A percentile compares a stretch with the other conserved stretches of the same genome.
These are phyloP conservation scores for Cisticola juncidis DNA, from an alignment of 2,113 vertebrate genomes.

Conservation along the genomic window DNA sequence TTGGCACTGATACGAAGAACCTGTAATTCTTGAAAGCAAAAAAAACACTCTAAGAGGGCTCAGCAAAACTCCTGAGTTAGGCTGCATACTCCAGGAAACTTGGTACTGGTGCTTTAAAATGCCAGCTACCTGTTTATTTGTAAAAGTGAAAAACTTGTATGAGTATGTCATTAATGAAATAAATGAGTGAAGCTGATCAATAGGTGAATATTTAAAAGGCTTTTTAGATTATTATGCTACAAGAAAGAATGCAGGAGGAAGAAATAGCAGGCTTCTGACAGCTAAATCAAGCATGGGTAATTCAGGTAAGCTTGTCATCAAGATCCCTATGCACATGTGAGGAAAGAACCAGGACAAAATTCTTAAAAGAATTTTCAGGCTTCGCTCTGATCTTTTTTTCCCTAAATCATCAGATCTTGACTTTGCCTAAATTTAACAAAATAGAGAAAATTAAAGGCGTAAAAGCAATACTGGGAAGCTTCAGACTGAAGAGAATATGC, in stretches of 20 bases:
- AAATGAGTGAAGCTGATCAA: slow-evolving; percentile 27
- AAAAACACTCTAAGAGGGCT: not conserved
- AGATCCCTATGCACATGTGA: not conserved
- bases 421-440: not conserved
- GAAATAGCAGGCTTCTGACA: slow-evolving; percentile 1
- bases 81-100: not conserved
- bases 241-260: slow-evolving; percentile 3
- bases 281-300: not conserved
- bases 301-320: not conserved
- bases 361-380: not conserved
- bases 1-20: not conserved
- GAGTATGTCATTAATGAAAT: not conserved
- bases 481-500: not conserved
- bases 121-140: not conserved
- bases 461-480: not conserved
- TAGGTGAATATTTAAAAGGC: slow-evolving; percentile 36
- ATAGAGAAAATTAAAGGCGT: slow-evolving; percentile 1
- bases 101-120: not conserved
- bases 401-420: not conserved
- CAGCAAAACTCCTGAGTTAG: not conserved
- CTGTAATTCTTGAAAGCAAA: not conserved
- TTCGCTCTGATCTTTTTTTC: not conserved
- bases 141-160: not conserved
- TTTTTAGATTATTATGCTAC: slow-evolving; percentile 28
- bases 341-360: not conserved